Evolutionary conservation across 1,140 invertebrate genomes (phyloP), one percentile per base, ranked within the genome.

Genomic region (Gryllus bimaculatus): DNA sequence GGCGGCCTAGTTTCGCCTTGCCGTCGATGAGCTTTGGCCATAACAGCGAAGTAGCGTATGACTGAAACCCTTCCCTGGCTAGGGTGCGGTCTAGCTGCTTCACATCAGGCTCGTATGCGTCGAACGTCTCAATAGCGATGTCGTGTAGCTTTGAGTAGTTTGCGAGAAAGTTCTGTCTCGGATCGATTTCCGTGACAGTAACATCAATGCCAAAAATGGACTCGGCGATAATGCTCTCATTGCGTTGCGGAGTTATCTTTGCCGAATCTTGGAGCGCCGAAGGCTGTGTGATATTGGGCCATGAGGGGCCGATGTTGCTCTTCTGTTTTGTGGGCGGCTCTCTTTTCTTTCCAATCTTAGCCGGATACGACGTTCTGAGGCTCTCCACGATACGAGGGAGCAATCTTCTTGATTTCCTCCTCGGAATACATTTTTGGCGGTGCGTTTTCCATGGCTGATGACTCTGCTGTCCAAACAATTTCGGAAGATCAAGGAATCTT

Each of bases 1-100:
- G 18, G 2, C 78, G 39, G 26, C 81, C 81, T 79, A 82, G 80
- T 77, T 83, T 83, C 0, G 79, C 79, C 49, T 80, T 80, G 12
- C 79, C 54, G 48, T 80, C 79, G 1, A 80, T 48, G 39, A 80
- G 76, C 7, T 39, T 47, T 10, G 78, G 0, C 79, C 79, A 80
- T 21, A 80, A 18, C n/a, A 80, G 10, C 8, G 20, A 2, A 0
- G 79, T 80, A 0, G 79, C 5, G 20, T 80, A 80, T 5, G 79
- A 80, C 0, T 8, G 15, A n/a, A 80, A 8, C 54, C 78, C 76
- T 8, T 78, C 79, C 0, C 12, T 18, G 0, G 49, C 76, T 4
- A 80, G 47, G 8, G 5, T 8, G 10, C 79, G 8, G 21, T 80
- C 76, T 7, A 79, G 8, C 18, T 78, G 20, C 7, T 26, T 48